Conservation (phyloP, 1,140 invertebrate genomes). For the Sitobion miscanthi region DNA sequence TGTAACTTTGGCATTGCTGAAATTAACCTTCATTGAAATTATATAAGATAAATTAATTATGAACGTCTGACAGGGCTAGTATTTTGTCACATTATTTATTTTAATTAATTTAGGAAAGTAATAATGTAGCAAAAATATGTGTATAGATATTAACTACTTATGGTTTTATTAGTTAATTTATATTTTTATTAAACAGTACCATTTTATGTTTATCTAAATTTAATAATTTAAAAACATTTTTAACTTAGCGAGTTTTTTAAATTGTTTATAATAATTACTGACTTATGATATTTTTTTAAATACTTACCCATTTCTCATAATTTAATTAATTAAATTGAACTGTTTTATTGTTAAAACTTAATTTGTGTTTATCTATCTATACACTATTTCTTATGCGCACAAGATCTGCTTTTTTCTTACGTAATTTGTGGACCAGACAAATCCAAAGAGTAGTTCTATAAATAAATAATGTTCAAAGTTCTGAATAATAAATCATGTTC, state of each 20-base stretch:
- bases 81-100: neutral
- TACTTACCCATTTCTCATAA: neutral
- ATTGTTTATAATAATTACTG: neutral
- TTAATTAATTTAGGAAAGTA: neutral
- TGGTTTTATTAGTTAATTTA: neutral
- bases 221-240: neutral
- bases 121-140: neutral
- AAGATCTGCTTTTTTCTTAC: constrained; percentile 15
- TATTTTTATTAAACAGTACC: no score
- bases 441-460: neutral
- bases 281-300: neutral
- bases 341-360: neutral
- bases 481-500: neutral
- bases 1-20: neutral
- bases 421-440: neutral
- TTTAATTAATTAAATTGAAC: neutral
- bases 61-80: neutral
- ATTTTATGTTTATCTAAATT: neutral
- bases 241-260: neutral
- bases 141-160: constrained; percentile 15
- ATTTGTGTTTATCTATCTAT: neutral
- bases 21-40: neutral
- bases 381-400: neutral
- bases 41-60: constrained; percentile 16
- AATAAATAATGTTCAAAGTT: constrained; percentile 1